These are phyloP conservation scores for Synanceia verrucosa DNA, from an alignment of 2,797 vertebrate genomes.

Conservation along the genomic window DNA sequence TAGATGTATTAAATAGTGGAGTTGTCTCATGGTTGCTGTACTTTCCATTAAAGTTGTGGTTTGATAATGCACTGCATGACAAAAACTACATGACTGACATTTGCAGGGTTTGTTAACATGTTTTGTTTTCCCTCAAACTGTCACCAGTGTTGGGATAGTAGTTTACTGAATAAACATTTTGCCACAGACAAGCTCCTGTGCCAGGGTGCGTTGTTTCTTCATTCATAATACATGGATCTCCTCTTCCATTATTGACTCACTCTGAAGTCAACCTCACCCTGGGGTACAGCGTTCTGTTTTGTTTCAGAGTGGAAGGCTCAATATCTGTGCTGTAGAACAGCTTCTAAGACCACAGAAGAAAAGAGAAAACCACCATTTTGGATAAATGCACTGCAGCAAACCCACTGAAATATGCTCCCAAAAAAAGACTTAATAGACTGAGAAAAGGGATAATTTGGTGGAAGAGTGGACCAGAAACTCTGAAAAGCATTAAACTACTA, in stretches of 20 bases:
- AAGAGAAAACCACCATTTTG: conserved; percentile 13
- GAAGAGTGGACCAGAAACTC: background rate
- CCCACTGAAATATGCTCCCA: background rate
- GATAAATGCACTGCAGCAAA: conserved; percentile 39
- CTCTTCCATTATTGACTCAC: conserved; percentile 68
- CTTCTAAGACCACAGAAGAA: conserved; percentile 10
- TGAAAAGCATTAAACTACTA: too few relatives aligned
- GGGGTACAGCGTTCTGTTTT: conserved; percentile 36
- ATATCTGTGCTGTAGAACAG: conserved; percentile 28
- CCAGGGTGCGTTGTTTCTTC: conserved; percentile 47
- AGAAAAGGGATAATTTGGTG: background rate
- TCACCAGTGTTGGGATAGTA: background rate
- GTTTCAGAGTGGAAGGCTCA: conserved; percentile 39
- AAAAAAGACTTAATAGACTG: background rate
- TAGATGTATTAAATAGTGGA: background rate
- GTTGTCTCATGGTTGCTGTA: background rate
- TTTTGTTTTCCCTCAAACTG: conserved; percentile 10
- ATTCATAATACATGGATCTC: conserved; percentile 67
- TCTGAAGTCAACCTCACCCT: conserved; percentile 54
- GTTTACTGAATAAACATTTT: conserved; percentile 57
- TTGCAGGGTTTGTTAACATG: conserved; percentile 16
- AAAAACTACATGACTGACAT: background rate
- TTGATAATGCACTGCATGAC: background rate
- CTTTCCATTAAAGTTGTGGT: background rate
- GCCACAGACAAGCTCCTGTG: conserved; percentile 39